Conservation (phyloP, 1,140 invertebrate genomes). For the Eriosoma lanigerum region DNA sequence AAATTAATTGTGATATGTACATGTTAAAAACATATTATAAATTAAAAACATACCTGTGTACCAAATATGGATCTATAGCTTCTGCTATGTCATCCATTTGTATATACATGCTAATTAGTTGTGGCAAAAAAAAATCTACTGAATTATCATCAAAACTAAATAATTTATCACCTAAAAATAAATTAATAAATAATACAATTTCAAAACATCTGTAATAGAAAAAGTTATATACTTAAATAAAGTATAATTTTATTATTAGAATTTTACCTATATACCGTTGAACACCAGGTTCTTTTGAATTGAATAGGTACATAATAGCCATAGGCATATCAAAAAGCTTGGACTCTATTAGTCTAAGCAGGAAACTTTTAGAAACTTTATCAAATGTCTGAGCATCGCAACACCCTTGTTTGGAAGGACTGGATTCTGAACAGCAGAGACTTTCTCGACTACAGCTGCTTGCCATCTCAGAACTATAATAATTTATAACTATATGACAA, state of each 20-base stretch:
- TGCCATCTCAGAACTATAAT: constrained; percentile 50
- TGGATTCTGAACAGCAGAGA: constrained; percentile 42
- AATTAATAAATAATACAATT: background rate
- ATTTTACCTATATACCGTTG: constrained; percentile 72
- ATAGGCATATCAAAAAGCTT: constrained; percentile 97
- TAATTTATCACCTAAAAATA: constrained; percentile 79
- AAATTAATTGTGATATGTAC: background rate
- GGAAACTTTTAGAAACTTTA: constrained; percentile 60
- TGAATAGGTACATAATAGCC: constrained; percentile 95
- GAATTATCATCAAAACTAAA: constrained; percentile 90
- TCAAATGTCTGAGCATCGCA: constrained; percentile 30
- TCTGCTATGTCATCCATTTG: constrained; percentile 96
- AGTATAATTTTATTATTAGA: constrained; percentile 14
- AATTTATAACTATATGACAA: constrained; percentile 49
- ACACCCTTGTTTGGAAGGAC: constrained; percentile 26
- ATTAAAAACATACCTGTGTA: constrained; percentile 72
- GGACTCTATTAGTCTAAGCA: constrained; percentile 92
- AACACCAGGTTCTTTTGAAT: constrained; percentile 97
- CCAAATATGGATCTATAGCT: constrained; percentile 90
- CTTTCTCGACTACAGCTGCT: constrained; percentile 52
- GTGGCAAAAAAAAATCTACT: constrained; percentile 97
- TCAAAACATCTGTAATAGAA: background rate
- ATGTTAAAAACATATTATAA: background rate
- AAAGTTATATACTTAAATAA: background rate
- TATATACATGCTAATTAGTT: constrained; percentile 97